A percentile compares a stretch with the other conserved stretches of the same genome.
These are phyloP conservation scores for Amphiduros pacificus DNA, from an alignment of 2,888 invertebrate species.

Conservation along the genomic window DNA sequence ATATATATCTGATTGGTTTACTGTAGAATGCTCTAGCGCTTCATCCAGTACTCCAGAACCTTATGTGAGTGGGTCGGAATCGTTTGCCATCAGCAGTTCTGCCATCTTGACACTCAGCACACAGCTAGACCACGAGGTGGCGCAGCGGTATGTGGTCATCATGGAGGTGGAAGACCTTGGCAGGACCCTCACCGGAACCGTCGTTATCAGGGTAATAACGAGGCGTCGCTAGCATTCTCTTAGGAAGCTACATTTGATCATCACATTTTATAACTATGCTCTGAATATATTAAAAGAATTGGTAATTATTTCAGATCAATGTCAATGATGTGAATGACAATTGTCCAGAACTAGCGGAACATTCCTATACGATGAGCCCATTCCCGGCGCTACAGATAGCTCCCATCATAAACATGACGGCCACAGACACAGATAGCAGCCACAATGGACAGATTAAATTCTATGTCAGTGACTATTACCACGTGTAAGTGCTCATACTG, in stretches of 20 bases:
- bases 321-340: slow-evolving; percentile 46
- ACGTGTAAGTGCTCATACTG: too few relatives aligned
- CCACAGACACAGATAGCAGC: slow-evolving; percentile 40
- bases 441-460: slow-evolving; percentile 32
- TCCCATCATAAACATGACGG: slow-evolving; percentile 33
- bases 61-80: slow-evolving; percentile 28
- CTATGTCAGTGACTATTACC: slow-evolving; percentile 3
- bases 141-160: slow-evolving; percentile 33
- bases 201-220: slow-evolving; percentile 37
- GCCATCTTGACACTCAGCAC: slow-evolving; percentile 32
- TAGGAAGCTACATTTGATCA: not conserved
- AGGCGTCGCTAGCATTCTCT: not conserved
- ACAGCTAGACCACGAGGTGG: slow-evolving; percentile 40
- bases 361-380: slow-evolving; percentile 31
- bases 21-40: too few relatives aligned
- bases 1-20: too few relatives aligned
- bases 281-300: not conserved
- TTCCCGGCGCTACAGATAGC: slow-evolving; percentile 36
- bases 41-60: too few relatives aligned
- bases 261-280: not conserved
- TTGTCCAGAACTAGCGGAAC: slow-evolving; percentile 40
- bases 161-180: slow-evolving; percentile 36
- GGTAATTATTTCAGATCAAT: slow-evolving; percentile 30
- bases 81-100: slow-evolving; percentile 32
- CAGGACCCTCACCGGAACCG: slow-evolving; percentile 34